phyloP scores from a whole-genome alignment of 2,797 vertebrate species.

The Cossypha polioptera region DNA sequence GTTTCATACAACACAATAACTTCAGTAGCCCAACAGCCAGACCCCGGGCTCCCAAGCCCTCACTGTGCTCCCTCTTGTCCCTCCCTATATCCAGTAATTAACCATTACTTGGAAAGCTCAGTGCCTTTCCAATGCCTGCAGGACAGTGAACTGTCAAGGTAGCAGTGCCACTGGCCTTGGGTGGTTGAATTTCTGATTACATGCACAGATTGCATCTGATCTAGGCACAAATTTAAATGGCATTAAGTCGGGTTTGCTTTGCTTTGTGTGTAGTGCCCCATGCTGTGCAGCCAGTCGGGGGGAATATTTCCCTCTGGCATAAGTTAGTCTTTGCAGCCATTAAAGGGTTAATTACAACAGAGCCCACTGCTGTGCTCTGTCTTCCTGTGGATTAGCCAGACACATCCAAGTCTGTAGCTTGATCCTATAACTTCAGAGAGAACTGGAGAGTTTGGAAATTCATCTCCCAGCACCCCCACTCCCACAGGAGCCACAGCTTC shows the following conservation, averaged over 20 bases:
- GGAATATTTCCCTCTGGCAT: neutral
- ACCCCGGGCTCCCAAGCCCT: neutral
- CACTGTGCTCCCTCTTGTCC: neutral
- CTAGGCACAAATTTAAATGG: neutral
- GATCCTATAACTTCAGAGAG: neutral
- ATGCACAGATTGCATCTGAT: neutral
- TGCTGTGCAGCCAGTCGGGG: neutral
- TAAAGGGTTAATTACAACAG: neutral
- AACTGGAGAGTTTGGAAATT: neutral
- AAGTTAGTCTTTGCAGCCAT: neutral
- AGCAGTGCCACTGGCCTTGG: neutral
- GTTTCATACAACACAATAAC: neutral
- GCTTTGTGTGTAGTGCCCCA: fast-evolving
- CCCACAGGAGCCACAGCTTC: neutral
- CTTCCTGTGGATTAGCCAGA: neutral
- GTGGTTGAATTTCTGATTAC: neutral
- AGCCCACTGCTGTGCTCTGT: neutral
- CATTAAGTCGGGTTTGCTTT: neutral
- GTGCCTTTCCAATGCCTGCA: neutral
- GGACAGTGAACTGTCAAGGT: neutral
- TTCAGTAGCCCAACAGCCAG: neutral
- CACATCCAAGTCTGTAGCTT: neutral
- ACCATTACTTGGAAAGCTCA: neutral
- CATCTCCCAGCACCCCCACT: neutral
- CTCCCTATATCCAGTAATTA: neutral